Evolutionary conservation across 2,113 vertebrate species (phyloP).

Genomic region (Zapornia atra): DNA sequence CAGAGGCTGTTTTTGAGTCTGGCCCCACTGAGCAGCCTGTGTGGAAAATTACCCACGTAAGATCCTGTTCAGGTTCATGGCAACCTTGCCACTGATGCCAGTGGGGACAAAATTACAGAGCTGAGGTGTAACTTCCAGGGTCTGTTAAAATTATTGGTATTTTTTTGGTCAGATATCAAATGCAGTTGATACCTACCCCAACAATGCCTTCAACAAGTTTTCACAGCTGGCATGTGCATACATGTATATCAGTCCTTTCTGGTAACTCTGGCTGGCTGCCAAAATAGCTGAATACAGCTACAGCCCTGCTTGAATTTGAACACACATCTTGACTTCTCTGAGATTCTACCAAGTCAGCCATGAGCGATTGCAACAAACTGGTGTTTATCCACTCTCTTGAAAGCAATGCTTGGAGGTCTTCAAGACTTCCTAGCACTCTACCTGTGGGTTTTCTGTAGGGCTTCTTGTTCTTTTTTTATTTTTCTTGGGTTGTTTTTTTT

Average conservation of each 20-base stretch:
- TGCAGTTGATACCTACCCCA: not conserved
- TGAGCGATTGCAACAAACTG: not conserved
- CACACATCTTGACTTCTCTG: not conserved
- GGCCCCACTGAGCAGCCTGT: fast-evolving
- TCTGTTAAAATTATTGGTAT: not conserved
- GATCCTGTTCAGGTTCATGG: not conserved
- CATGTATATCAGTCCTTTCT: not conserved
- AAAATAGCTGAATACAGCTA: not conserved
- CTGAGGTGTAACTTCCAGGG: not conserved
- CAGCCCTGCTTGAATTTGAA: not conserved
- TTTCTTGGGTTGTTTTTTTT: not conserved
- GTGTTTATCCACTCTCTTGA: not conserved
- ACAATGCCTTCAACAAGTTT: not conserved
- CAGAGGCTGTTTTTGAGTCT: not conserved
- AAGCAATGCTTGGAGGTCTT: not conserved
- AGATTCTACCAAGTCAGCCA: not conserved
- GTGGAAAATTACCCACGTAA: not conserved
- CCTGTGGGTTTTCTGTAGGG: not conserved
- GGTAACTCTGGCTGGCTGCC: not conserved
- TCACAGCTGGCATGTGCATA: not conserved
- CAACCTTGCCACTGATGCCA: not conserved
- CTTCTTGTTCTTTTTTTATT: not conserved
- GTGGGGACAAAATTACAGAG: not conserved
- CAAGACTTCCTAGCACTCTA: not conserved
- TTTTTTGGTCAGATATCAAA: not conserved